Evolutionary conservation across 1,140 invertebrate genomes (phyloP).

Genomic region (Triops longicaudatus): DNA sequence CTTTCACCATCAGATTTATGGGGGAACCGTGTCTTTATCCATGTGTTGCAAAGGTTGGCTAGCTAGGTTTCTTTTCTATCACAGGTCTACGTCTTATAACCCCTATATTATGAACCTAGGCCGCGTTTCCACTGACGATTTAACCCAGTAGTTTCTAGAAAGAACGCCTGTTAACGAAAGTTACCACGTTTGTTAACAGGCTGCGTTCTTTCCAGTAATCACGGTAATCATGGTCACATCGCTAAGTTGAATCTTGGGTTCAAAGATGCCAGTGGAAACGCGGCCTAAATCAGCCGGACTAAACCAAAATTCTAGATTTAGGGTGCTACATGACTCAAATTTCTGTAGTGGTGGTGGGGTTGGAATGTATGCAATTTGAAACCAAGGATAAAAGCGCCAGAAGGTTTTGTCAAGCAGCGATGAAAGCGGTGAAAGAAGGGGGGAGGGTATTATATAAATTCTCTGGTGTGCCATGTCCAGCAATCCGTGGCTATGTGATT

Average conservation of each 20-base stretch:
- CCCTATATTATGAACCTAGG: not conserved
- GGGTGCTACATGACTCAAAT: not conserved
- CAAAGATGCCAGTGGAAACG: no score
- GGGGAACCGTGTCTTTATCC: not conserved
- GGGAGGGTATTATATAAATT: not conserved
- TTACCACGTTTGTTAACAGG: no score
- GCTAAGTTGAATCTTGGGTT: no score
- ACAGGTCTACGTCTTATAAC: constrained; percentile 6
- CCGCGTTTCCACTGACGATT: not conserved
- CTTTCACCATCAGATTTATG: not conserved
- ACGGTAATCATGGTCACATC: no score
- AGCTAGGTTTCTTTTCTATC: not conserved
- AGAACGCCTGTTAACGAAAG: no score
- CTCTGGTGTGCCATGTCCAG: not conserved
- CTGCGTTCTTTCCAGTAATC: no score
- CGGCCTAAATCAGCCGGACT: not conserved
- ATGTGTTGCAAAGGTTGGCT: not conserved
- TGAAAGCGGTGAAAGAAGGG: not conserved
- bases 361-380: constrained; percentile 13
- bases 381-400: not conserved
- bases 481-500: not conserved
- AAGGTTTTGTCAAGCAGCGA: not conserved
- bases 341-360: not conserved
- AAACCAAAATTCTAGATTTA: not conserved
- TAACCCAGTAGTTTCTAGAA: no score